These are phyloP conservation scores for Daktulosphaira vitifoliae DNA, from an alignment of 1,140 invertebrate species.

Conservation along the genomic window DNA sequence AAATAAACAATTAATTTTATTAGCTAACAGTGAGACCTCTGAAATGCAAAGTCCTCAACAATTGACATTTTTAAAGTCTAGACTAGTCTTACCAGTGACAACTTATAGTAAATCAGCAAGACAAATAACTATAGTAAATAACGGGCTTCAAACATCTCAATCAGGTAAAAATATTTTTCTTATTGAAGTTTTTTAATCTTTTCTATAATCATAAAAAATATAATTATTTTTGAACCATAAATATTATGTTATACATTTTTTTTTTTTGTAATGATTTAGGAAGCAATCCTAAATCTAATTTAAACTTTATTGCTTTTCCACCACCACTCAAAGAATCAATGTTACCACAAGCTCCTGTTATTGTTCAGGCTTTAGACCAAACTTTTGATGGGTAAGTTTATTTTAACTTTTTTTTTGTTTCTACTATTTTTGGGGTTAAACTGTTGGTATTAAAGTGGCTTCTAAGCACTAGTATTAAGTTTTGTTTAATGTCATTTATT, in stretches of 20 bases:
- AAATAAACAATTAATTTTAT: neutral
- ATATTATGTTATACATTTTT: too few relatives aligned
- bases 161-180: slow-evolving; percentile 1
- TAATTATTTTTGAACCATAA: too few relatives aligned
- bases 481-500: too few relatives aligned
- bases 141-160: slow-evolving; percentile 31
- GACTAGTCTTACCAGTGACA: slow-evolving; percentile 29
- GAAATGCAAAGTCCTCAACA: slow-evolving; percentile 32
- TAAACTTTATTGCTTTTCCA: slow-evolving; percentile 27
- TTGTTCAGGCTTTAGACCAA: slow-evolving; percentile 23
- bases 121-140: slow-evolving; percentile 31
- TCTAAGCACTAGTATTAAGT: too few relatives aligned
- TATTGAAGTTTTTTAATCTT: too few relatives aligned
- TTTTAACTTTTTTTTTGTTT: too few relatives aligned
- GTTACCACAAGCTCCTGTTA: slow-evolving; percentile 25
- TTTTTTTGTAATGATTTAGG: too few relatives aligned
- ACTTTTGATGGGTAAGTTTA: slow-evolving; percentile 15
- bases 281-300: slow-evolving; percentile 22
- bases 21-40: slow-evolving; percentile 17
- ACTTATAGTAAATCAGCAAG: slow-evolving; percentile 32
- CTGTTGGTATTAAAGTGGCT: too few relatives aligned
- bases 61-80: slow-evolving; percentile 22
- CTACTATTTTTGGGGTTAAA: too few relatives aligned
- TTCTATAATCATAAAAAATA: too few relatives aligned
- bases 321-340: slow-evolving; percentile 27